Conservation (phyloP, 2,113 vertebrate genomes). For the Pseudorectes ferrugineus region DNA sequence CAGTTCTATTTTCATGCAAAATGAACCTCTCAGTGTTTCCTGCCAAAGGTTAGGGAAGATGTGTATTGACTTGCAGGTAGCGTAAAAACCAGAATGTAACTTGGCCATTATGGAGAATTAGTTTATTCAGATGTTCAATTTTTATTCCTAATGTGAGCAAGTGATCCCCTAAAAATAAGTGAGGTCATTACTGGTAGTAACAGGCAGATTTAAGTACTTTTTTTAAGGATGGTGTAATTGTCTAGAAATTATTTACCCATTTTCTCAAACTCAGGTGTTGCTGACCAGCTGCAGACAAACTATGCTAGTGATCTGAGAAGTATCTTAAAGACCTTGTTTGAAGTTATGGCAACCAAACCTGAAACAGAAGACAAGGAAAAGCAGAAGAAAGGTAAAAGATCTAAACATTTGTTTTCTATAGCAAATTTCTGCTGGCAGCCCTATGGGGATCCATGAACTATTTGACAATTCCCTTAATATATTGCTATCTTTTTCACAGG, state of each 20-base stretch:
- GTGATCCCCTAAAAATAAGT: background rate
- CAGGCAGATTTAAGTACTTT: background rate
- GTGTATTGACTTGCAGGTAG: background rate
- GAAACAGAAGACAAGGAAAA: constrained; percentile 85
- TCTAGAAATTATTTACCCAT: background rate
- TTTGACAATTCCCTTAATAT: background rate
- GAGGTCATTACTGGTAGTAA: background rate
- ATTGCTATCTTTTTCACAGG: background rate
- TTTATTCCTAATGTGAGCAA: background rate
- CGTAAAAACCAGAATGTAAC: background rate
- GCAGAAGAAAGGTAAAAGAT: constrained; percentile 83
- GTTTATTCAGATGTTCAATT: background rate
- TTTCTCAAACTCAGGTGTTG: constrained; percentile 79
- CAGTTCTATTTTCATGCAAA: background rate
- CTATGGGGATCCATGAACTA: background rate
- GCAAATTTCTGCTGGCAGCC: background rate
- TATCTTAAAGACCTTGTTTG: constrained; percentile 96
- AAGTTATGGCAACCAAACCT: constrained; percentile 96
- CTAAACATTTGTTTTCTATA: background rate
- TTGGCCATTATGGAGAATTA: background rate
- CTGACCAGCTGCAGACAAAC: constrained; percentile 97
- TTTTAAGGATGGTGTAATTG: background rate
- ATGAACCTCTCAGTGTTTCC: background rate
- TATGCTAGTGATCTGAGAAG: constrained; percentile 95
- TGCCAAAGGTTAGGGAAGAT: background rate